These are phyloP conservation scores for Epinotia brunnichana DNA, from an alignment of 2,888 invertebrate genomes.

Conservation along the genomic window DNA sequence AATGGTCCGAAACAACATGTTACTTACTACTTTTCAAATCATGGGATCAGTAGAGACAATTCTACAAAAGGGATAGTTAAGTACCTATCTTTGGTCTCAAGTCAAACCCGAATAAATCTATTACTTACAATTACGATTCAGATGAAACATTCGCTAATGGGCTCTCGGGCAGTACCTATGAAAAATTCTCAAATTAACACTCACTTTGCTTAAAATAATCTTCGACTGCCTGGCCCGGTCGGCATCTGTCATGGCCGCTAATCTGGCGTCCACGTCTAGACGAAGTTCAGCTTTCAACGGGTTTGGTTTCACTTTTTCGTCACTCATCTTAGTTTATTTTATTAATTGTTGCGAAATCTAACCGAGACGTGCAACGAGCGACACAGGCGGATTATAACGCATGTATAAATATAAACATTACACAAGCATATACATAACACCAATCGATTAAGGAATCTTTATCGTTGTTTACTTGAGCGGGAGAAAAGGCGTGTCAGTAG, in stretches of 20 bases:
- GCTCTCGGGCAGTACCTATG: not conserved
- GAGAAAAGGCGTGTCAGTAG: too few species aligned
- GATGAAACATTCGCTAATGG: not conserved
- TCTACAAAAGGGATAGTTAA: not conserved
- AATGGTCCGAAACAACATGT: not conserved
- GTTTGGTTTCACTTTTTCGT: constrained; percentile 32
- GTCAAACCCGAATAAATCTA: too few species aligned
- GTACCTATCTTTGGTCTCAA: too few species aligned
- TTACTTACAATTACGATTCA: not conserved
- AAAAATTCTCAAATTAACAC: not conserved
- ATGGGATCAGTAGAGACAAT: not conserved
- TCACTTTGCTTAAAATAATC: constrained; percentile 47
- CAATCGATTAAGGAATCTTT: constrained; percentile 6
- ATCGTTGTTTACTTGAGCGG: not conserved
- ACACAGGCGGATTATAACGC: not conserved
- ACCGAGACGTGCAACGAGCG: not conserved
- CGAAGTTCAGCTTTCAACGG: constrained; percentile 47
- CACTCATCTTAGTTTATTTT: constrained; percentile 2
- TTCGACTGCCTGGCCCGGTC: constrained; percentile 47
- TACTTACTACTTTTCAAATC: too few species aligned
- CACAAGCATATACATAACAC: not conserved
- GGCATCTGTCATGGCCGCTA: constrained; percentile 46
- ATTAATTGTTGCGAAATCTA: not conserved
- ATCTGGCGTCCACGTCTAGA: constrained; percentile 43
- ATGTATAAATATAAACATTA: not conserved